phyloP scores from a whole-genome alignment of 2,113 vertebrate genomes.

The Terrapene triunguis region DNA sequence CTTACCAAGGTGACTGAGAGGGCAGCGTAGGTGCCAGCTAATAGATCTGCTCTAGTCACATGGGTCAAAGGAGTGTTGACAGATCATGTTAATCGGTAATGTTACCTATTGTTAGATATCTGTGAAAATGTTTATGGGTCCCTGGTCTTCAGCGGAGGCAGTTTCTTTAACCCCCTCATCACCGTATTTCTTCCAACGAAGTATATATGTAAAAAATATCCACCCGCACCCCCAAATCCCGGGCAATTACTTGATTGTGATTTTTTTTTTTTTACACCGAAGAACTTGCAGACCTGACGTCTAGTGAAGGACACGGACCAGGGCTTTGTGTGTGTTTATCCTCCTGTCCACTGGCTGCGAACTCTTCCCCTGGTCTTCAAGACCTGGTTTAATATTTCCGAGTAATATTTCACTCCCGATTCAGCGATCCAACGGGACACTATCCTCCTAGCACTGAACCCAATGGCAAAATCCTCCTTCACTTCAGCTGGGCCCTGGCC shows the following conservation, averaged over 20 bases:
- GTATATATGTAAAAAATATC: background rate
- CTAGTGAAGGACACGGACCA: background rate
- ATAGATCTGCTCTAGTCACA: constrained; percentile 62
- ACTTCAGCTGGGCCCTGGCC: background rate
- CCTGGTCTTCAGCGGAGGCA: background rate
- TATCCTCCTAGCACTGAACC: background rate
- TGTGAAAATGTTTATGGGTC: constrained; percentile 35
- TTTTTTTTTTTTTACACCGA: background rate
- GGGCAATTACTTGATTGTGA: background rate
- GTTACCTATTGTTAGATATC: background rate
- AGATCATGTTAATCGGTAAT: constrained; percentile 73
- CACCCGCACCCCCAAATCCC: background rate
- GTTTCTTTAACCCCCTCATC: constrained; percentile 31
- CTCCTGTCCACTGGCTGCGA: background rate
- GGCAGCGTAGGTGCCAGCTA: constrained; percentile 61
- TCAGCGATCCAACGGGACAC: background rate
- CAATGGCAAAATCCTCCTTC: background rate
- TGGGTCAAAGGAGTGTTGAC: constrained; percentile 70
- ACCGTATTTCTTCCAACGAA: background rate
- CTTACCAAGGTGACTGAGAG: constrained; percentile 70
- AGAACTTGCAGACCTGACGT: background rate
- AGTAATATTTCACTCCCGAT: background rate
- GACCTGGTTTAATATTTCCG: background rate
- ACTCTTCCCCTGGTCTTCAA: background rate
- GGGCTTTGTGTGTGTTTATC: background rate